Evolutionary conservation across 2,888 invertebrate species (phyloP).

Genomic region (Baccha elongata): DNA sequence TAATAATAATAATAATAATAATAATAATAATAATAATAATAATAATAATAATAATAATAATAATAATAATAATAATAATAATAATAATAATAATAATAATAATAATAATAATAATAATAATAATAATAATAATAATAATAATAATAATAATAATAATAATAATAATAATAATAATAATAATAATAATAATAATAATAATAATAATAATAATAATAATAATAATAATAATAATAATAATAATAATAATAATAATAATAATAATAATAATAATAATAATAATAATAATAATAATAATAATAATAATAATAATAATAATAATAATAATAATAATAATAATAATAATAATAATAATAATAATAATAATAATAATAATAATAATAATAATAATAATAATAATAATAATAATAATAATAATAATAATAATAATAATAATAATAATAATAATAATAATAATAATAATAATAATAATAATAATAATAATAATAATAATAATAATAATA

Average conservation of each 20-base stretch:
- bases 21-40: not conserved
- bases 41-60: constrained; percentile 12
- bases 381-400: too few species aligned
- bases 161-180: not conserved
- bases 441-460: too few species aligned
- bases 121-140: constrained; percentile 2
- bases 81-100: constrained; percentile 23
- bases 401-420: too few species aligned
- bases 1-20: too few species aligned
- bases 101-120: constrained; percentile 12
- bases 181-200: constrained; percentile 27
- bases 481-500: too few species aligned
- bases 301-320: constrained; percentile 37
- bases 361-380: too few species aligned
- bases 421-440: too few species aligned
- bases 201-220: constrained; percentile 53
- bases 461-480: too few species aligned
- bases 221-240: constrained; percentile 49
- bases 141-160: constrained; percentile 6
- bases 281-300: constrained; percentile 59
- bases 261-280: constrained; percentile 40
- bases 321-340: constrained; percentile 54
- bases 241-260: constrained; percentile 38
- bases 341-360: too few species aligned
- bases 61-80: constrained; percentile 30